These are phyloP conservation scores for Drosophila dives DNA, from an alignment of 2,888 invertebrate species.

Conservation along the genomic window DNA sequence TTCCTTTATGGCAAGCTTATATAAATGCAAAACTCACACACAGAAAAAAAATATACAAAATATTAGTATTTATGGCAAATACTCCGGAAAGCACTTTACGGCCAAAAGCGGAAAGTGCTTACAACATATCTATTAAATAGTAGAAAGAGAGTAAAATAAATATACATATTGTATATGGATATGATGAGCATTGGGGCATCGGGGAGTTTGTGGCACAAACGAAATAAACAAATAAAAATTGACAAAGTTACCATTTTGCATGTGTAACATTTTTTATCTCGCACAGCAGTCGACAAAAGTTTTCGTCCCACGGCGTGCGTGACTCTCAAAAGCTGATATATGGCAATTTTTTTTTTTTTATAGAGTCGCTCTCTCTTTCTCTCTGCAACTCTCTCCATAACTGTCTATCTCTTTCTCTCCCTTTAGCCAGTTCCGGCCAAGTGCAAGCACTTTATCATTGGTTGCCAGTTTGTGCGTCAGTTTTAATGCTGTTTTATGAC, in stretches of 20 bases:
- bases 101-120: slow-evolving; percentile 33
- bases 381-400: neutral
- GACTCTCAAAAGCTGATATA: slow-evolving; percentile 50
- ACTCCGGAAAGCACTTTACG: slow-evolving; percentile 56
- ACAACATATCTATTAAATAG: slow-evolving; percentile 36
- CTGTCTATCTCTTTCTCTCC: neutral
- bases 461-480: slow-evolving; percentile 38
- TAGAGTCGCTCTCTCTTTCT: neutral
- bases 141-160: neutral
- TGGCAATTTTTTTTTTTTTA: slow-evolving; percentile 37
- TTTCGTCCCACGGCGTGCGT: slow-evolving; percentile 25
- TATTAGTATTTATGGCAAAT: slow-evolving; percentile 65
- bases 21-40: slow-evolving; percentile 1
- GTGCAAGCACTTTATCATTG: slow-evolving; percentile 38
- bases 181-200: neutral
- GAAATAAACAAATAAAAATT: slow-evolving; percentile 59
- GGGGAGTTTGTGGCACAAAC: slow-evolving; percentile 14
- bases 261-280: slow-evolving; percentile 54
- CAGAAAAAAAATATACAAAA: slow-evolving; percentile 18
- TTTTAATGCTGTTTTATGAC: slow-evolving; percentile 56
- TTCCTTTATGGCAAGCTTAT: neutral
- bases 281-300: slow-evolving; percentile 35
- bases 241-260: slow-evolving; percentile 58
- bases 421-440: neutral
- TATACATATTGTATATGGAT: neutral